phyloP scores from a whole-genome alignment of 2,888 invertebrate species.

The Dryadula phaetusa region DNA sequence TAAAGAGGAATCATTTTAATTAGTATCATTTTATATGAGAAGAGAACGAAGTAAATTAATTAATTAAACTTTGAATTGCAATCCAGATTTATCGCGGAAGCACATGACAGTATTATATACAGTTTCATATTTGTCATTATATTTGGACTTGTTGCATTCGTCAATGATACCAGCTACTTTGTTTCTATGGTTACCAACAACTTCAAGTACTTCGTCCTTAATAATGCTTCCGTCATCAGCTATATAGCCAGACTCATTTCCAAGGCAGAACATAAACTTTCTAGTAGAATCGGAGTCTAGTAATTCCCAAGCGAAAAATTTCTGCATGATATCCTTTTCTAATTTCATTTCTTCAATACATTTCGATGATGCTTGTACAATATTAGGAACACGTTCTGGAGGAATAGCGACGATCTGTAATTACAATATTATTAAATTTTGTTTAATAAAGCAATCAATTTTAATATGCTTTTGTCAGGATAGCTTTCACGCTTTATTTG shows the following conservation, averaged over 20 bases:
- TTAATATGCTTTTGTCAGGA: too few species aligned
- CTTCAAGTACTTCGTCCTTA: not conserved
- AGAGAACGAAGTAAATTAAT: not conserved
- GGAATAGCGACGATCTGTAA: not conserved
- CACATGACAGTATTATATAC: not conserved
- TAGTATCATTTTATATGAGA: not conserved
- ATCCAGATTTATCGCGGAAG: not conserved
- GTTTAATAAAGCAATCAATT: too few species aligned
- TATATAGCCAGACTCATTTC: not conserved
- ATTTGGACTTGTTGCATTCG: slow-evolving; percentile 4
- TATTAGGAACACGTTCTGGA: not conserved
- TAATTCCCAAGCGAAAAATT: not conserved
- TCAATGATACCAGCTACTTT: not conserved
- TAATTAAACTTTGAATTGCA: not conserved
- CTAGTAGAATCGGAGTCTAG: not conserved
- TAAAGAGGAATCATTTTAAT: not conserved
- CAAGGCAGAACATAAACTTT: slow-evolving; percentile 10
- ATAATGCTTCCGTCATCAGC: slow-evolving; percentile 6
- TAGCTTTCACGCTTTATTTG: too few species aligned
- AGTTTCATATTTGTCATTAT: not conserved
- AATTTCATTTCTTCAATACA: not conserved
- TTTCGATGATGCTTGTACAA: slow-evolving; percentile 6
- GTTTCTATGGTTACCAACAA: not conserved
- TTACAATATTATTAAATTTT: not conserved
- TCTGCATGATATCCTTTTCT: not conserved